Percentiles rank a stretch among this genome's conserved stretches.
phyloP scores from a whole-genome alignment of 2,113 vertebrate genomes.

The Scophthalmus maximus region DNA sequence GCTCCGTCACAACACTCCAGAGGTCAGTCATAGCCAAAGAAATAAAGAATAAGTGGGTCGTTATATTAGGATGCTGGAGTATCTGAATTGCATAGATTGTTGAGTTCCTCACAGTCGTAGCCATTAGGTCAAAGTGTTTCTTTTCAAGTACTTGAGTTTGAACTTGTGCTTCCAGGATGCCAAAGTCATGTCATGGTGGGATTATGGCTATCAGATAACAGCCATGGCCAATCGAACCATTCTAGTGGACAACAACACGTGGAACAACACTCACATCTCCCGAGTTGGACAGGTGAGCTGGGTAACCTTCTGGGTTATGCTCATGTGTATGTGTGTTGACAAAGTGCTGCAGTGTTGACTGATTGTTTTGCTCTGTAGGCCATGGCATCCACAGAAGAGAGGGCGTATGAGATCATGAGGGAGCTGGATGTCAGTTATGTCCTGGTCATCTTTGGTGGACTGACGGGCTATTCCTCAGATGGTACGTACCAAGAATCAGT shows the following conservation, averaged over 20 bases:
- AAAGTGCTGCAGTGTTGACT: conserved; percentile 10
- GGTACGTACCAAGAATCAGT: conserved; percentile 78
- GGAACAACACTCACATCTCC: conserved; percentile 99
- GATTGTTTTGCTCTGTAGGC: conserved; percentile 82
- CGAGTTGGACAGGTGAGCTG: conserved; percentile 93
- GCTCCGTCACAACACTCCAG: conserved; percentile 98
- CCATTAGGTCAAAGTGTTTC: neutral
- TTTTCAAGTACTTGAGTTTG: neutral
- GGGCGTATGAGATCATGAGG: conserved; percentile 98
- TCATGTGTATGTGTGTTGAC: rapidly evolving
- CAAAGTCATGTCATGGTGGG: conserved; percentile 99
- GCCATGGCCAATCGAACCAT: conserved; percentile 99
- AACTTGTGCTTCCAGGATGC: conserved; percentile 86
- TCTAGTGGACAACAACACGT: conserved; percentile 98
- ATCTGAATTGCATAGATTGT: neutral
- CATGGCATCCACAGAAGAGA: conserved; percentile 97
- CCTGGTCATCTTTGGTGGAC: conserved; percentile 96
- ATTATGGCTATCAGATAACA: conserved; percentile 98
- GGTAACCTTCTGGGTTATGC: too few relatives aligned
- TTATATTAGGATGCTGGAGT: too few relatives aligned
- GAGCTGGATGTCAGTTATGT: conserved; percentile 98
- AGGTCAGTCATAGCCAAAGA: conserved; percentile 80
- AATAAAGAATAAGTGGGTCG: neutral
- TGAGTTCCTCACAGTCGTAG: neutral
- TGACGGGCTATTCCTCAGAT: conserved; percentile 97